phyloP scores from a whole-genome alignment of 2,113 vertebrate species.

The Zootoca vivipara region DNA sequence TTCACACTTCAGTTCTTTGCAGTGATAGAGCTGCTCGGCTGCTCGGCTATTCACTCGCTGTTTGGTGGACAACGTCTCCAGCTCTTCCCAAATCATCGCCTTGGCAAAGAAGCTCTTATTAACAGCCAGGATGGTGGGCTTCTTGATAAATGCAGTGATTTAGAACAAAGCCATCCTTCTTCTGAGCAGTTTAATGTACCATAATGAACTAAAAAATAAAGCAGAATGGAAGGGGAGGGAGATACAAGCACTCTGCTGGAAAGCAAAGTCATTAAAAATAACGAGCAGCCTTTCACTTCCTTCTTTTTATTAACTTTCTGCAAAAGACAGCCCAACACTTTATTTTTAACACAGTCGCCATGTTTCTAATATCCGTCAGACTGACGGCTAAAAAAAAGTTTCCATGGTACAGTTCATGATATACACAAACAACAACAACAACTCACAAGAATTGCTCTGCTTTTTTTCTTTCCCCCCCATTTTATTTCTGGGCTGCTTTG shows the following conservation, averaged over 20 bases:
- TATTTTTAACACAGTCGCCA: constrained; percentile 70
- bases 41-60: not conserved
- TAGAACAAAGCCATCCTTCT: constrained; percentile 87
- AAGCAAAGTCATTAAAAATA: constrained; percentile 91
- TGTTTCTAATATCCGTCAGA: constrained; percentile 69
- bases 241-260: constrained; percentile 82
- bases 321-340: constrained; percentile 73
- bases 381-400: constrained; percentile 58
- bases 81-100: constrained; percentile 55
- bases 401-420: constrained; percentile 26
- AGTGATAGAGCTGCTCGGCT: not conserved
- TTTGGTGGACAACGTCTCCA: constrained; percentile 8
- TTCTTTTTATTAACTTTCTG: constrained; percentile 81
- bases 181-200: constrained; percentile 65
- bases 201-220: constrained; percentile 77
- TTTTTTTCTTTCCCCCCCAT: rapidly evolving
- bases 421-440: constrained; percentile 53
- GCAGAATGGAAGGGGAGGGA: constrained; percentile 75
- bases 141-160: constrained; percentile 71
- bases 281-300: constrained; percentile 81
- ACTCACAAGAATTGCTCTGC: not conserved
- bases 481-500: constrained; percentile 17
- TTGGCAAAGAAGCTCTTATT: constrained; percentile 48
- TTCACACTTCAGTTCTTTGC: rapidly evolving
- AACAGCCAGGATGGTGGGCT: constrained; percentile 55